Conservation (phyloP, 2,113 vertebrate species). For the Mohoua ochrocephala region DNA sequence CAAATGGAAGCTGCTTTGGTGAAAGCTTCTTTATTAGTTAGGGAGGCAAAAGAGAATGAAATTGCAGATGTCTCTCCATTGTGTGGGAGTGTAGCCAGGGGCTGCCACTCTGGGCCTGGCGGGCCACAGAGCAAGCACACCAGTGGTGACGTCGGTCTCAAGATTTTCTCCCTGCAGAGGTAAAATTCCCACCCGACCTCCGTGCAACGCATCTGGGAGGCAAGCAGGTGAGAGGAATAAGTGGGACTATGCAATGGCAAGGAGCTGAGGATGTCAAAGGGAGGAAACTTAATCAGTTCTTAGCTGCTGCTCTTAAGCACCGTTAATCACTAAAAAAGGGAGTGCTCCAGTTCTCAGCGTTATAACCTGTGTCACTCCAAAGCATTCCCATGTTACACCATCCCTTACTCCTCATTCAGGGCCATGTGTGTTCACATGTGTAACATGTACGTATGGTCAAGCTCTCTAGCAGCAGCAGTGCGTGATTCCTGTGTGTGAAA, state of each 20-base stretch:
- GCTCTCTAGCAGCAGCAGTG: background rate
- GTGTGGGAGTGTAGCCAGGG: background rate
- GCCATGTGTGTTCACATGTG: background rate
- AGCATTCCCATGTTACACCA: background rate
- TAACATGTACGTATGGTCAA: accelerated
- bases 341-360: background rate
- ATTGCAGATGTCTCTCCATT: background rate
- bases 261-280: background rate
- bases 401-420: background rate
- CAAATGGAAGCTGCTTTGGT: background rate
- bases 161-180: background rate
- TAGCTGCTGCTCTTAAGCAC: background rate
- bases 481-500: background rate
- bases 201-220: background rate
- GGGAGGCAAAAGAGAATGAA: background rate
- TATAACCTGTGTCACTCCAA: background rate
- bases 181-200: background rate
- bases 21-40: background rate
- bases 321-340: background rate
- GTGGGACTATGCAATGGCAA: background rate
- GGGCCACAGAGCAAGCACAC: background rate
- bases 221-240: background rate
- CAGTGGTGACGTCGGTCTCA: accelerated
- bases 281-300: background rate
- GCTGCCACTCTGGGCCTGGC: background rate